Conservation (phyloP, 1,140 invertebrate genomes). For the Campoletis sonorensis region DNA sequence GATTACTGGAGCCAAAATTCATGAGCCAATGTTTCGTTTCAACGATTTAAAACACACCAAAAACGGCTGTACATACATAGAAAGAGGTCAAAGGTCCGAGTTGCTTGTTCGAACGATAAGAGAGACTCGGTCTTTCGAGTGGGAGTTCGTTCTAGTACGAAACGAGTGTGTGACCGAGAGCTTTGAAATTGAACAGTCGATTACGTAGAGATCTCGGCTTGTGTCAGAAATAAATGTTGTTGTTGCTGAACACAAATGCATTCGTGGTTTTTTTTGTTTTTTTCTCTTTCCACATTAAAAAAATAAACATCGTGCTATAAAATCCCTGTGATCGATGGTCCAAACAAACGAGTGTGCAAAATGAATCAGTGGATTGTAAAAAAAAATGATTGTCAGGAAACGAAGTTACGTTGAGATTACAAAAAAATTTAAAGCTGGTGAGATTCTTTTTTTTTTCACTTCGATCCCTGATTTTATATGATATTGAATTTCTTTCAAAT, state of each 20-base stretch:
- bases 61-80: not conserved
- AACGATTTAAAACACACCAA: not conserved
- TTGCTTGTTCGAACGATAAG: slow-evolving; percentile 8
- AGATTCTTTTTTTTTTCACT: no score
- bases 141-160: slow-evolving; percentile 17
- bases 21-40: not conserved
- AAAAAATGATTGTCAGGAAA: no score
- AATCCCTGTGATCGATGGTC: no score
- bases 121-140: slow-evolving; percentile 2
- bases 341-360: no score
- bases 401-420: no score
- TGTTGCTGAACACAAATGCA: no score
- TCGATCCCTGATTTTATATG: no score
- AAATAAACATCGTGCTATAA: not conserved
- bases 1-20: not conserved
- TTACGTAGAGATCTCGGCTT: slow-evolving; percentile 4
- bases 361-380: no score
- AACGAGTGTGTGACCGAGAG: not conserved
- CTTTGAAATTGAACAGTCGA: slow-evolving; percentile 9
- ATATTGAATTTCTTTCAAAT: no score
- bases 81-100: not conserved
- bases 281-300: no score
- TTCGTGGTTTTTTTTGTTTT: no score
- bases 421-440: no score
- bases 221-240: not conserved